Percentiles rank a stretch among this genome's conserved stretches.
phyloP scores from a whole-genome alignment of 2,797 vertebrate species.

The Scolopax rusticola region DNA sequence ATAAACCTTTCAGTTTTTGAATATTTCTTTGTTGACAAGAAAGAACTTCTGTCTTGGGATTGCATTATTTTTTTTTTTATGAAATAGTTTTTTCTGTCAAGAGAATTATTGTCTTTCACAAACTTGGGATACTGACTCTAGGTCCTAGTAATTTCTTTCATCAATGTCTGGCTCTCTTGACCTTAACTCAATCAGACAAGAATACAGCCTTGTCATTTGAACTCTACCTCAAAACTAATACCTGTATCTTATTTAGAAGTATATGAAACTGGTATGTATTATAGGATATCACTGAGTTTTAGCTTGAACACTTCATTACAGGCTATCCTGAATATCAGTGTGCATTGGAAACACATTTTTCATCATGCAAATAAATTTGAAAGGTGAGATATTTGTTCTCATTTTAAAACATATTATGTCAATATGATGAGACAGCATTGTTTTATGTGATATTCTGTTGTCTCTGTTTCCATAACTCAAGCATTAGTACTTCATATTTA shows the following conservation, averaged over 20 bases:
- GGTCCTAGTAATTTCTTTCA: not conserved
- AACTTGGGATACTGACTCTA: not conserved
- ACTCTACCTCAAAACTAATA: not conserved
- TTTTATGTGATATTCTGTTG: not conserved
- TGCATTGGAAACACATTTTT: not conserved
- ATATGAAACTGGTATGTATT: not conserved
- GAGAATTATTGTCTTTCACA: not conserved
- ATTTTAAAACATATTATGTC: not conserved
- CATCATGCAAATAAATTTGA: not conserved
- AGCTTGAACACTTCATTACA: not conserved
- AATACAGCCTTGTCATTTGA: not conserved
- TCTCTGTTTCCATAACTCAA: not conserved
- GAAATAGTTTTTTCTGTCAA: not conserved
- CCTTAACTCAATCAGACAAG: not conserved
- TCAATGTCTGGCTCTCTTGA: not conserved
- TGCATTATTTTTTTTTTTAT: too few species aligned
- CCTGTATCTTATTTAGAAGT: not conserved
- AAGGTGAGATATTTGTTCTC: not conserved
- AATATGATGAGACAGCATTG: not conserved
- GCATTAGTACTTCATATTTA: not conserved
- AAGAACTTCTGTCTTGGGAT: not conserved
- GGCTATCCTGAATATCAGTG: not conserved
- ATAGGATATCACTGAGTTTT: not conserved
- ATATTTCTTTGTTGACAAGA: not conserved
- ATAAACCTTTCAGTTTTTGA: not conserved